Evolutionary conservation across 2,113 vertebrate species (phyloP).

Genomic region (Epinephelus cyanopodus): DNA sequence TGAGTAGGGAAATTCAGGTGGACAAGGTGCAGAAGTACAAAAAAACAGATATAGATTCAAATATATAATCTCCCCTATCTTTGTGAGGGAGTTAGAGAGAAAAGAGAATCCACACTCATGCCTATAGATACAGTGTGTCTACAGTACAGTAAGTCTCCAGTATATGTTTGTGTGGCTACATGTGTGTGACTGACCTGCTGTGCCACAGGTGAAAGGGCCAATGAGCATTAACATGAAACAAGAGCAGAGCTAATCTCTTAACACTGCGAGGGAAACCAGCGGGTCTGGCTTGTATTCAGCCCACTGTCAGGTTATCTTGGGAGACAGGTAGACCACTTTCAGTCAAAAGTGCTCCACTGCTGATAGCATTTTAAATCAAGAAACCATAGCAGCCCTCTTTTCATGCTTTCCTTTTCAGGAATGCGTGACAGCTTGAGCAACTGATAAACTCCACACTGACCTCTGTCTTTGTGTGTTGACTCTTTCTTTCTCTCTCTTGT

Average conservation of each 20-base stretch:
- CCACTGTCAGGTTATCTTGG: constrained; percentile 40
- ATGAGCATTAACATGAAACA: constrained; percentile 22
- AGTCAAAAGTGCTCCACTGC: constrained; percentile 26
- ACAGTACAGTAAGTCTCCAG: neutral
- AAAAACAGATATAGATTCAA: neutral
- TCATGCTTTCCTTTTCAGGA: constrained; percentile 24
- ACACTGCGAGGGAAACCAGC: constrained; percentile 10
- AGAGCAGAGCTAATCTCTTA: constrained; percentile 20
- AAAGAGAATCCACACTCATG: neutral
- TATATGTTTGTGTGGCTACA: neutral
- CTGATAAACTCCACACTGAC: constrained; percentile 15
- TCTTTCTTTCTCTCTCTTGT: neutral
- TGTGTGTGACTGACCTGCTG: constrained; percentile 13
- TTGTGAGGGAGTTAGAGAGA: neutral
- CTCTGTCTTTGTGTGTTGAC: constrained; percentile 1
- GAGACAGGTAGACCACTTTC: constrained; percentile 37
- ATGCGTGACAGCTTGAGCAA: constrained; percentile 18
- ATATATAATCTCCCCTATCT: neutral
- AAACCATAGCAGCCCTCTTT: constrained; percentile 15
- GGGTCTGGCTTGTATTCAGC: constrained; percentile 13
- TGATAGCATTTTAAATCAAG: constrained; percentile 41
- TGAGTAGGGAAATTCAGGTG: neutral
- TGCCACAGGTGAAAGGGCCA: constrained; percentile 16
- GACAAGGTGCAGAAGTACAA: neutral
- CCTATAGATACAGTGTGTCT: neutral